phyloP scores from a whole-genome alignment of 2,888 invertebrate genomes.

The Trissolcus brochymenae region DNA sequence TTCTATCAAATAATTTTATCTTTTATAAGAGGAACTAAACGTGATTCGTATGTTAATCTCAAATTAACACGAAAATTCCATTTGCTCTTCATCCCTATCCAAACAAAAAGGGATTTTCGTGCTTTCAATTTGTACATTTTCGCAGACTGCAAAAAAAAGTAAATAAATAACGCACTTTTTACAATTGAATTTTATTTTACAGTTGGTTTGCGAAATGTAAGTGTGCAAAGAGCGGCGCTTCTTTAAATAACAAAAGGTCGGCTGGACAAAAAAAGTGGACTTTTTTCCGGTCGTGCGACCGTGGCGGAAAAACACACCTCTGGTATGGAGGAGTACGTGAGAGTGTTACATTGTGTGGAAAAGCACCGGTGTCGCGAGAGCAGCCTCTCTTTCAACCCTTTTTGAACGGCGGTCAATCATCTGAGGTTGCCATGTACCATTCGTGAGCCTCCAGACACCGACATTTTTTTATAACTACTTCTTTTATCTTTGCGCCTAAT shows the following conservation, averaged over 20 bases:
- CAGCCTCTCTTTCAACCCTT: slow-evolving; percentile 45
- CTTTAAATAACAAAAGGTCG: slow-evolving; percentile 26
- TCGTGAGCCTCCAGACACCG: slow-evolving; percentile 18
- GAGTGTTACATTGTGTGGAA: slow-evolving; percentile 1
- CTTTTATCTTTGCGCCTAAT: background rate
- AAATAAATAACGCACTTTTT: too few relatives aligned
- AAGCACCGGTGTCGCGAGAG: slow-evolving; percentile 20
- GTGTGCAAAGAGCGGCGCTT: slow-evolving; percentile 7
- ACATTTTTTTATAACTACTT: slow-evolving; percentile 12
- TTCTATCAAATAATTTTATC: too few relatives aligned
- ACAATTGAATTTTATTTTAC: too few relatives aligned
- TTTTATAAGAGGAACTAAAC: too few relatives aligned
- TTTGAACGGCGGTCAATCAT: slow-evolving; percentile 61
- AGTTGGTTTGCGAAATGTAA: slow-evolving; percentile 6
- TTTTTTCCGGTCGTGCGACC: slow-evolving; percentile 12
- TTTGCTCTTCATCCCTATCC: too few relatives aligned
- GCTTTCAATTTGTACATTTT: too few relatives aligned
- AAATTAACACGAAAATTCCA: too few relatives aligned
- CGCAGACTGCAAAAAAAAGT: too few relatives aligned
- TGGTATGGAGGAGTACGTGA: background rate
- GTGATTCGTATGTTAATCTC: too few relatives aligned
- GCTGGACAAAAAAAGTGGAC: slow-evolving; percentile 20
- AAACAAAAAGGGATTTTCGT: too few relatives aligned
- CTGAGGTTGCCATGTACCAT: slow-evolving; percentile 45
- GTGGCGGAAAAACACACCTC: slow-evolving; percentile 6